Percentiles rank a stretch among this genome's conserved stretches.
phyloP scores from a whole-genome alignment of 2,113 vertebrate species.

The Pungitius pungitius region DNA sequence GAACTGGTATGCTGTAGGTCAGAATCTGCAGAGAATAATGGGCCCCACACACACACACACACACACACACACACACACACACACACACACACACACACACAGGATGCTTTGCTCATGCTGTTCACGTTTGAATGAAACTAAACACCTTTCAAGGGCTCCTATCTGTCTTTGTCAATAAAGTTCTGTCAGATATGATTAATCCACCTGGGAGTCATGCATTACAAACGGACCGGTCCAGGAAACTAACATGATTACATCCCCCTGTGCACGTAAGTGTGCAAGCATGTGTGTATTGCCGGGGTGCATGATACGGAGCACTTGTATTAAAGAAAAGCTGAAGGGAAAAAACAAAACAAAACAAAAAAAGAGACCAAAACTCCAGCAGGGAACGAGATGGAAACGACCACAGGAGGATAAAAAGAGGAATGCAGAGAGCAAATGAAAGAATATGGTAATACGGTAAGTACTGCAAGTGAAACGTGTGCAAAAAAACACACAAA shows the following conservation, averaged over 20 bases:
- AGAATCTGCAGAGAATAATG: conserved; percentile 72
- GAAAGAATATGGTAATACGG: conserved; percentile 12
- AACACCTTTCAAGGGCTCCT: conserved; percentile 64
- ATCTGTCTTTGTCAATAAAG: conserved; percentile 77
- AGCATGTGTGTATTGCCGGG: conserved; percentile 8
- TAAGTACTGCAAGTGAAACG: conserved; percentile 31
- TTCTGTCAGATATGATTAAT: conserved; percentile 67
- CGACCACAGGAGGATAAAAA: conserved; percentile 25
- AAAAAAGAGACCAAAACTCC: background rate
- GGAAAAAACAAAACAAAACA: background rate
- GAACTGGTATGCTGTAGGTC: conserved; percentile 71
- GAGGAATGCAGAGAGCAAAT: background rate
- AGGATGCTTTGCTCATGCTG: conserved; percentile 35
- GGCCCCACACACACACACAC: conserved; percentile 19
- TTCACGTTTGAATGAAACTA: conserved; percentile 64
- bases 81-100: conserved; percentile 19
- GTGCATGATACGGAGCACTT: conserved; percentile 9
- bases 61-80: conserved; percentile 23
- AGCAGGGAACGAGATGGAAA: conserved; percentile 24
- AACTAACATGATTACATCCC: conserved; percentile 69
- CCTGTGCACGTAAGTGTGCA: conserved; percentile 25
- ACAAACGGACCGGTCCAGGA: conserved; percentile 62
- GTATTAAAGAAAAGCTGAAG: conserved; percentile 11
- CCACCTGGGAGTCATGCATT: conserved; percentile 64
- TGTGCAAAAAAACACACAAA: background rate